phyloP scores from a whole-genome alignment of 1,140 invertebrate genomes.

The Sycophaga agraensis region DNA sequence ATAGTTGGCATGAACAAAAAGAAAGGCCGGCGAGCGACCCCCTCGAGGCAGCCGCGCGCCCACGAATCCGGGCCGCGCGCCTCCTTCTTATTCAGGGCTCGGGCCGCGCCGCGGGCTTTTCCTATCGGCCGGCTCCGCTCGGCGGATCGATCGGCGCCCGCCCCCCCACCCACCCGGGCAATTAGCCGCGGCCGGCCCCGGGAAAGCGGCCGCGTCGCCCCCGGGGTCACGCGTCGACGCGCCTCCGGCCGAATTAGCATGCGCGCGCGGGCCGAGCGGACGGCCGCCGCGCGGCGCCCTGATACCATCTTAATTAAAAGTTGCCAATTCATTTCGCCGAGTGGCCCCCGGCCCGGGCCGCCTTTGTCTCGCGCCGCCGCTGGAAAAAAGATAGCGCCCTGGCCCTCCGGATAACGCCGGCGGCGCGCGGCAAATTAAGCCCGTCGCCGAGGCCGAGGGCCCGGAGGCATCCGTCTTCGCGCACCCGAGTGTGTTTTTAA shows the following conservation, averaged over 20 bases:
- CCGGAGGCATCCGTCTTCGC: too few relatives aligned
- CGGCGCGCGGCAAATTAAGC: not conserved
- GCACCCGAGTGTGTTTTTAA: constrained; percentile 14
- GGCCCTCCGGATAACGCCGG: not conserved
- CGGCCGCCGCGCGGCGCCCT: constrained; percentile 24
- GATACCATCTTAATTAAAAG: constrained; percentile 61
- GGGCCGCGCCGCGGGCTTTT: constrained; percentile 12
- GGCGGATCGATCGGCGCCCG: too few relatives aligned
- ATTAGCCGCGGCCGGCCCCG: too few relatives aligned
- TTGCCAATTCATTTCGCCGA: constrained; percentile 58
- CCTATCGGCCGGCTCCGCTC: constrained; percentile 15
- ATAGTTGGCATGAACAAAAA: constrained; percentile 60
- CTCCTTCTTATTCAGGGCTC: constrained; percentile 25
- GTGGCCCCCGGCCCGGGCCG: constrained; percentile 31
- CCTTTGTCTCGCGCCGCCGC: too few relatives aligned
- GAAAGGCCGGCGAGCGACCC: constrained; percentile 42
- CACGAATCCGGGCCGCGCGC: constrained; percentile 12
- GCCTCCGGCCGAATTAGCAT: not conserved
- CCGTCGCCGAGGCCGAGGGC: too few relatives aligned
- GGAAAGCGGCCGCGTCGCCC: too few relatives aligned
- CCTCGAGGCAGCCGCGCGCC: constrained; percentile 26
- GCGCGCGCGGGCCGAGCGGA: constrained; percentile 8
- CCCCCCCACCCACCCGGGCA: too few relatives aligned
- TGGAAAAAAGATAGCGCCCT: too few relatives aligned
- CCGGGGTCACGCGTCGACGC: too few relatives aligned